Base-by-base conservation (phyloP, 2,113 vertebrate species). In the Hirundichthys speculiger region DNA sequence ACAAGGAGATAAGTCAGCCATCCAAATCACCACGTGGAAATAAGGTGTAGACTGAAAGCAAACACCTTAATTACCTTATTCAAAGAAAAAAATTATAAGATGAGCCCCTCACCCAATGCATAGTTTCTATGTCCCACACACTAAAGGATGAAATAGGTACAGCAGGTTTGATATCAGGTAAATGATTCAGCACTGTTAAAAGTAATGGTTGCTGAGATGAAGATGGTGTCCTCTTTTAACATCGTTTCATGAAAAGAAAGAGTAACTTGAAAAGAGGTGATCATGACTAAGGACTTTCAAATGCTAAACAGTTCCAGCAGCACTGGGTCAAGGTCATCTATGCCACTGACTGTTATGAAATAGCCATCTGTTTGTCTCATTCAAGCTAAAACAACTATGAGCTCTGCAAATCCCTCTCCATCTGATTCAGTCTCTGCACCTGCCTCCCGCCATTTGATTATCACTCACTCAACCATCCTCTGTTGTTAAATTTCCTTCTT, bases 141-240 rank as follows among this genome's bases (percentile, higher is more conserved):
- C n/a, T n/a, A 3, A 70, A 82, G 68, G 56, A 64, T 40, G 41
- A 18, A 68, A 53, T 65, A 70, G 82, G 75, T 78, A 75, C 69
- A 60, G 59, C 69, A 52, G 48, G n/a, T 46, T 79, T 61, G 55
- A 69, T 75, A n/a, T 62, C 45, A 27, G 39, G 54, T 64, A 75
- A 73, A 80, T 64, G 49, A 63, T 72, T 77, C 72, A 62, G 61
- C 19, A 46, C 39, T 54, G 61, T 46, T 54, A 53, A 75, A 27
- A 47, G 46, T 14, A 65, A 34, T 62, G 58, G 64, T 48, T 68
- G 45, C 38, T 60, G 40, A 61, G 25, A 57, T 8, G 5, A 7
- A 13, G 30, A 13, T 20, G 20, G 16, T 38, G 30, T 16, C 53
- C 45, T 19, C 30, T 42, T 49, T 49, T 42, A 48, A 42, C 24